These are phyloP conservation scores for Xenopus laevis DNA, from an alignment of 2,113 vertebrate species.

Conservation along the genomic window DNA sequence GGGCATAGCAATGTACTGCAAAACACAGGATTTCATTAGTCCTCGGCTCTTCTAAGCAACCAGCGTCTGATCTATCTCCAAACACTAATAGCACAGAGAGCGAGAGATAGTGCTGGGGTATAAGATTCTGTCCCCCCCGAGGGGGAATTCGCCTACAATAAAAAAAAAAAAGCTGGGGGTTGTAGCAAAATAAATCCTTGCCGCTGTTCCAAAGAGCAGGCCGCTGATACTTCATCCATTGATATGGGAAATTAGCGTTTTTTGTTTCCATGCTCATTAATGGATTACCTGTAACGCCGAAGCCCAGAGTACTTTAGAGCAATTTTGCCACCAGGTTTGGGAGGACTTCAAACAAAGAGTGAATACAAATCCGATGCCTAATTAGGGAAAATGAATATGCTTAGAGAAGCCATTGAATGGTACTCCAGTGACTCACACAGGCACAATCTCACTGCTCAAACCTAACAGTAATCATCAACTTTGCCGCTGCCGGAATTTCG, in stretches of 20 bases:
- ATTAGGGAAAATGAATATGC: constrained; percentile 11
- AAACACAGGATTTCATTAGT: constrained; percentile 1
- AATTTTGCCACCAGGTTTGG: neutral
- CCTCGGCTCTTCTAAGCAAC: constrained; percentile 2
- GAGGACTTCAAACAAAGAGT: neutral
- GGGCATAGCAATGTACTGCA: neutral
- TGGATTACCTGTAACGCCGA: constrained; percentile 22
- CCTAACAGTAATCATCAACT: constrained; percentile 26
- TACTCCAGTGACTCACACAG: constrained; percentile 3
- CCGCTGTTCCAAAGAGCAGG: neutral
- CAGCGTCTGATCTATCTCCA: constrained; percentile 17
- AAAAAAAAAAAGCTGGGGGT: neutral
- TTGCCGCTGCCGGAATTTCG: constrained; percentile 7
- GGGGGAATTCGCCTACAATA: neutral
- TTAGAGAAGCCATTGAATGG: constrained; percentile 5
- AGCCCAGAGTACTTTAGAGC: neutral
- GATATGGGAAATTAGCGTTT: neutral
- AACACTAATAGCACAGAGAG: constrained; percentile 17
- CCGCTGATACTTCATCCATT: constrained; percentile 21
- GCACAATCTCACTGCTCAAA: neutral
- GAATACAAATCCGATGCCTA: constrained; percentile 7
- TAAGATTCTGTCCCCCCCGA: neutral
- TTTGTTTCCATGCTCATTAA: constrained; percentile 10
- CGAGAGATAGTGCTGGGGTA: neutral
- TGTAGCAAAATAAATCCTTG: neutral